phyloP scores from a whole-genome alignment of 1,140 invertebrate genomes.

The Reticulitermes speratus region DNA sequence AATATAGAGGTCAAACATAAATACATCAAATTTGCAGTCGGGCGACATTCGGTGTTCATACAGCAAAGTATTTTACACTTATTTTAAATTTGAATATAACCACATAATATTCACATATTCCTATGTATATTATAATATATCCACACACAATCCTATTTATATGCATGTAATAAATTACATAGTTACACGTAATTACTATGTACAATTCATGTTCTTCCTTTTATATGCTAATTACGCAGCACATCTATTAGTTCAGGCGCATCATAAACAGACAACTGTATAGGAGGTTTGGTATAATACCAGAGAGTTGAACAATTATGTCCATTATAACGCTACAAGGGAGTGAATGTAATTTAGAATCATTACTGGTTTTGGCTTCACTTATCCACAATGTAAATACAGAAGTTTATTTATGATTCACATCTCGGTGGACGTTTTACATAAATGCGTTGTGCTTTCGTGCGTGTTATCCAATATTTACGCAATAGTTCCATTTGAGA shows the following conservation, averaged over 20 bases:
- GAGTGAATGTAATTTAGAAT: not conserved
- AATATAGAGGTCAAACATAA: too few relatives aligned
- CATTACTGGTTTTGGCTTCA: not conserved
- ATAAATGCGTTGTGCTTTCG: not conserved
- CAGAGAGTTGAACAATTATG: not conserved
- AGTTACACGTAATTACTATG: not conserved
- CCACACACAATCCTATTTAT: not conserved
- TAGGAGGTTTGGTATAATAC: not conserved
- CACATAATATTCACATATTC: not conserved
- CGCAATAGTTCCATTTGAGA: not conserved
- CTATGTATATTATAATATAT: not conserved
- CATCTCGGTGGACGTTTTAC: not conserved
- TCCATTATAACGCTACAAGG: not conserved
- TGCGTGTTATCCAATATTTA: not conserved
- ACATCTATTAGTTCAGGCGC: not conserved
- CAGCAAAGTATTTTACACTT: not conserved
- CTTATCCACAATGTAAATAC: not conserved
- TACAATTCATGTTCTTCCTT: slow-evolving; percentile 1
- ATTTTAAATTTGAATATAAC: not conserved
- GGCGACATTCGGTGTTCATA: not conserved
- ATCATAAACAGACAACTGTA: not conserved
- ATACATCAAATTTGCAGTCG: not conserved
- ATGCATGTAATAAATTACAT: not conserved
- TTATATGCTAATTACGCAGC: not conserved
- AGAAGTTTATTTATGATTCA: not conserved